phyloP scores from a whole-genome alignment of 2,113 vertebrate species.

The Ascaphus truei region DNA sequence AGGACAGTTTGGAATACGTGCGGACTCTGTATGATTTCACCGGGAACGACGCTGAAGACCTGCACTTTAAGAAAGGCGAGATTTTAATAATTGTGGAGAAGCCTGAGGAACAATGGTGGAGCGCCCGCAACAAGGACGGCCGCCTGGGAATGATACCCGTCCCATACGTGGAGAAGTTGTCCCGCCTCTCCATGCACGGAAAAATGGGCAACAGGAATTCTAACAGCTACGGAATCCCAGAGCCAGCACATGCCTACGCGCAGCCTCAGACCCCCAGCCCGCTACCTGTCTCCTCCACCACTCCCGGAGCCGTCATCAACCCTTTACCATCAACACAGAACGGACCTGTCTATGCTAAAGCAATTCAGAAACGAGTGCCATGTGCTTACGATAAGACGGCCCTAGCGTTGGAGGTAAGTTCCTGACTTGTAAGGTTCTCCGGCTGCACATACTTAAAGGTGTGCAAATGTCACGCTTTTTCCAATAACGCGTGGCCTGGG shows the following conservation, averaged over 20 bases:
- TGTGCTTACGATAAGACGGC: conserved; percentile 98
- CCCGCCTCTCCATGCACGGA: conserved; percentile 70
- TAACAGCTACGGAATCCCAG: conserved; percentile 93
- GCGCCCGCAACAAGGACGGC: conserved; percentile 93
- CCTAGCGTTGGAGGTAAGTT: conserved; percentile 87
- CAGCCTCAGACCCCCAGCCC: conserved; percentile 91
- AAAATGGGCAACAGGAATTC: conserved; percentile 86
- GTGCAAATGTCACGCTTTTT: too few species aligned
- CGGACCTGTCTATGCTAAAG: conserved; percentile 93
- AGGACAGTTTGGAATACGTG: conserved; percentile 90
- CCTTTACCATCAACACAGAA: conserved; percentile 90
- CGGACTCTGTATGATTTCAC: conserved; percentile 96
- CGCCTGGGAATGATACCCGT: conserved; percentile 95
- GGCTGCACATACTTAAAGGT: too few species aligned
- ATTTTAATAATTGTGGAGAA: conserved; percentile 91
- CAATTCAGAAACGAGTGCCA: conserved; percentile 94
- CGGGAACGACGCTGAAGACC: conserved; percentile 93
- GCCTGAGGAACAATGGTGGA: conserved; percentile 99
- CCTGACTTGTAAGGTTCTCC: background rate
- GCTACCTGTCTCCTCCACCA: conserved; percentile 70
- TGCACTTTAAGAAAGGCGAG: conserved; percentile 95
- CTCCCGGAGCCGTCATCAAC: conserved; percentile 77
- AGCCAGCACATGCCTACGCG: conserved; percentile 88
- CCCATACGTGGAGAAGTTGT: conserved; percentile 93
- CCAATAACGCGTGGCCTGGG: too few species aligned